Evolutionary conservation across 2,113 vertebrate species (phyloP), one percentile per base, ranked within the genome.

Genomic region (Raphicerus campestris): DNA sequence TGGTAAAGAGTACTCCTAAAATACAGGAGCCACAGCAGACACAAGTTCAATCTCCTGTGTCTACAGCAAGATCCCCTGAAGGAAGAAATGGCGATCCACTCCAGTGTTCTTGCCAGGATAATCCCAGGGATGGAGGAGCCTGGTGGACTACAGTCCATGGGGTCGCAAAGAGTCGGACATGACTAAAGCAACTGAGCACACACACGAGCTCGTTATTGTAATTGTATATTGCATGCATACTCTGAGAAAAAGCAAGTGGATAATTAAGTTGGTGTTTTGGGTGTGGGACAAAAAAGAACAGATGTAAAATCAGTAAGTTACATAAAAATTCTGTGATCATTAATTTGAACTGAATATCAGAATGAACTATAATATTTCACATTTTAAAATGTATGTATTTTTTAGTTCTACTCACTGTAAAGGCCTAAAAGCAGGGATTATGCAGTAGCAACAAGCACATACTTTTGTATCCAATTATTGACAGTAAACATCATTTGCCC

Each of bases 301-400:
- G 28, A 94, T 78, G 39, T 88, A 95, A 95, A 93, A 91, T 91
- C n/a, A 90, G 32, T 35, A 28, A 92, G 13, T 87, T 87, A 56
- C 22, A 88, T 58, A 81, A 94, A 92, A 70, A 75, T 35, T 55
- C 63, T 89, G 28, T 96, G 58, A 87, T 87, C 19, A 51, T 87
- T 15, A 90, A 90, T 85, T 75, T 83, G 39, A 95, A 93, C 39
- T 84, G 45, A 14, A 75, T 70, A 56, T 61, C 19, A 89, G 32
- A 92, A 87, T 90, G 39, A 95, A 92, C 28, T 61, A 82, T 61
- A 86, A 66, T 42, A 87, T 89, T 93, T 90, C 95, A 90, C 63
- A 88, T 84, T 87, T 91, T 30, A 86, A 92, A 91, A 53, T 66
- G 56, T 4, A 32, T 26, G 63, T 53, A 66, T 47, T 81, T 96